Base-by-base conservation (phyloP, 1,140 invertebrate species). In the Drosophila albomicans region DNA sequence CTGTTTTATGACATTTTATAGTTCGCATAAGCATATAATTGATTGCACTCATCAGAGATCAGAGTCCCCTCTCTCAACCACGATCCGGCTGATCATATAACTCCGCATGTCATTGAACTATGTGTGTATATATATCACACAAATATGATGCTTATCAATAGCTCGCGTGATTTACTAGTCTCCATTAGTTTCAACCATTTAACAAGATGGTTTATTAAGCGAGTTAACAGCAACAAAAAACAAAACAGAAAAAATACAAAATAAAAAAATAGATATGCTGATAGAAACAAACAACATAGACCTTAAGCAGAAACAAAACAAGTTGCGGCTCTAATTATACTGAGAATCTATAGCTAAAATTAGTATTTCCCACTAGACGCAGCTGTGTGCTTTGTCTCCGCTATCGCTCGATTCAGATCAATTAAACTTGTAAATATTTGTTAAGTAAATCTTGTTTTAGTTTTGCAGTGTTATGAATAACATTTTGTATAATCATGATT, bases 61-160 rank as follows among this genome's bases (percentile, higher is more conserved):
- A 38, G 30, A 38, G 51, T 52, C 8, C 30, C 16, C 49, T 25
- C 20, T 25, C 20, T 43, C 15, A 66, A 46, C 63, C 28, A 30
- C 6, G 41, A 15, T 59, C 16, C 56, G 56, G 13, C 10, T 13
- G 6, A 16, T 56, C 43, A 65, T 65, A 38, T 35, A 65, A 56
- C 51, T 32, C 1, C 8, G 7, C 63, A 54, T 56, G 49, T 65
- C 63, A 56, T 54, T 46, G 63, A 65, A 65, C 63, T 15, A 56
- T n/a, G 28, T 13, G 56, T 45, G 46, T 61, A 61, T 13, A 65
- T 45, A 56, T 61, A 61, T 61, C 57, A 45, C 57, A 38, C 20
- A 49, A 62, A 56, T 65, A 56, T 46, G 51, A 56, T 65, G 52
- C n/a, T 56, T 56, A 65, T 65, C 63, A n/a, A 28, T 10, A 46